These are phyloP conservation scores for Microcebus tavaratra DNA, from an alignment of 2,113 vertebrate genomes.

Conservation along the genomic window DNA sequence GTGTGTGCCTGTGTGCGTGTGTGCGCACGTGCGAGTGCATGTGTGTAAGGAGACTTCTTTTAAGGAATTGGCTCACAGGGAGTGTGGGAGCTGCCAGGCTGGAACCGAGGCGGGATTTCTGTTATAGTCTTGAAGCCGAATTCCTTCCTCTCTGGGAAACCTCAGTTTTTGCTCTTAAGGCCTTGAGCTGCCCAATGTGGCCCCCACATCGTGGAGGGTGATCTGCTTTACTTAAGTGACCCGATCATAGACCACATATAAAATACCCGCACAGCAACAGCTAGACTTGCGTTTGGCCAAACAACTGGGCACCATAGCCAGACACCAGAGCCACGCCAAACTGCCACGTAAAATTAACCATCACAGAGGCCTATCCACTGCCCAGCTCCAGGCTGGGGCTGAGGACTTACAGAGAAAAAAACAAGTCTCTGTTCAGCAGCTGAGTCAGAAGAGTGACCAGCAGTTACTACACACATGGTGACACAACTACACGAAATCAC, in stretches of 20 bases:
- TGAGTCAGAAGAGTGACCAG: conserved; percentile 6
- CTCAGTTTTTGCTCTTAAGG: neutral
- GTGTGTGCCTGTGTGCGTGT: neutral
- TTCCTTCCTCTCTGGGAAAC: neutral
- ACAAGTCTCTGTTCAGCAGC: neutral
- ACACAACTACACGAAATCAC: neutral
- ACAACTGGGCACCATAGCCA: neutral
- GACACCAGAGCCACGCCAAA: neutral
- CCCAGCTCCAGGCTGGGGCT: neutral
- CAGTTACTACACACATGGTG: neutral
- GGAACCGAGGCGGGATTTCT: neutral
- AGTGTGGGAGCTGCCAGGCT: neutral
- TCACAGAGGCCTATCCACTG: neutral
- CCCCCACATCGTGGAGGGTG: neutral
- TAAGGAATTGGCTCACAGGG: neutral
- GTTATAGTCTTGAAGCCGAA: neutral
- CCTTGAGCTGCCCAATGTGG: neutral
- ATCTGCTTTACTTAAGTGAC: neutral
- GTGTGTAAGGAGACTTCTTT: neutral
- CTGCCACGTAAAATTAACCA: neutral
- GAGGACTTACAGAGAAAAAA: neutral
- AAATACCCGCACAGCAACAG: neutral
- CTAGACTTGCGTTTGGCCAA: neutral
- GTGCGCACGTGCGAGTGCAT: neutral
- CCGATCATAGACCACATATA: neutral